These are phyloP conservation scores for Pluvianellus socialis DNA, from an alignment of 2,113 vertebrate genomes.

Conservation along the genomic window DNA sequence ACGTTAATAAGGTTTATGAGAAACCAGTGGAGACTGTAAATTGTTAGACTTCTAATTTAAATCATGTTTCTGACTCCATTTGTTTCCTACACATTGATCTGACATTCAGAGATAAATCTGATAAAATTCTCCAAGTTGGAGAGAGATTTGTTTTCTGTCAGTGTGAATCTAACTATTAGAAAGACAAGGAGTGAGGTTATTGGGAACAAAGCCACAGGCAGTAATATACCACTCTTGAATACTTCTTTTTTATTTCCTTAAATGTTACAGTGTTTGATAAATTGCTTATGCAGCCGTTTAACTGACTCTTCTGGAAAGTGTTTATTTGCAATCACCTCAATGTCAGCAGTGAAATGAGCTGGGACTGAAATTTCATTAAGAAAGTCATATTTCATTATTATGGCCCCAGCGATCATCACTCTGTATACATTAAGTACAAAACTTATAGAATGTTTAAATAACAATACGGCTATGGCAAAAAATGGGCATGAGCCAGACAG, in stretches of 20 bases:
- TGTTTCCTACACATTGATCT: conserved; percentile 67
- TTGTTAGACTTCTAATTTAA: conserved; percentile 68
- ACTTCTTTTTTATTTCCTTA: conserved; percentile 47
- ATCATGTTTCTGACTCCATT: conserved; percentile 70
- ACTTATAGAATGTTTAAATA: conserved; percentile 37
- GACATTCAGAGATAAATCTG: conserved; percentile 71
- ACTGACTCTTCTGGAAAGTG: conserved; percentile 67
- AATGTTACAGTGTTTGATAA: conserved; percentile 39
- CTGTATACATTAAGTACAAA: conserved; percentile 20
- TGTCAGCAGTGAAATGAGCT: conserved; percentile 66
- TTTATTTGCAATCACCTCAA: conserved; percentile 64
- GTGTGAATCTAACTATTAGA: conserved; percentile 51
- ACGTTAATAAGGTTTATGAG: conserved; percentile 74
- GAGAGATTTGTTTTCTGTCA: conserved; percentile 67
- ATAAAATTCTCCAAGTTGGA: conserved; percentile 70
- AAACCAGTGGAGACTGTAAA: conserved; percentile 69
- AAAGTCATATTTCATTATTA: conserved; percentile 71
- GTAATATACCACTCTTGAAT: conserved; percentile 45
- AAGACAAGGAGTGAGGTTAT: conserved; percentile 51
- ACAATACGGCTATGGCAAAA: conserved; percentile 24
- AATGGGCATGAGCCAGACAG: conserved; percentile 29
- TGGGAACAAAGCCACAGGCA: conserved; percentile 64
- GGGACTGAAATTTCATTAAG: conserved; percentile 71
- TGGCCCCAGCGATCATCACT: conserved; percentile 47
- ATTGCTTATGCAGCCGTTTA: conserved; percentile 69